These are phyloP conservation scores for Monochamus saltuarius DNA, from an alignment of 1,140 invertebrate species.

Conservation along the genomic window DNA sequence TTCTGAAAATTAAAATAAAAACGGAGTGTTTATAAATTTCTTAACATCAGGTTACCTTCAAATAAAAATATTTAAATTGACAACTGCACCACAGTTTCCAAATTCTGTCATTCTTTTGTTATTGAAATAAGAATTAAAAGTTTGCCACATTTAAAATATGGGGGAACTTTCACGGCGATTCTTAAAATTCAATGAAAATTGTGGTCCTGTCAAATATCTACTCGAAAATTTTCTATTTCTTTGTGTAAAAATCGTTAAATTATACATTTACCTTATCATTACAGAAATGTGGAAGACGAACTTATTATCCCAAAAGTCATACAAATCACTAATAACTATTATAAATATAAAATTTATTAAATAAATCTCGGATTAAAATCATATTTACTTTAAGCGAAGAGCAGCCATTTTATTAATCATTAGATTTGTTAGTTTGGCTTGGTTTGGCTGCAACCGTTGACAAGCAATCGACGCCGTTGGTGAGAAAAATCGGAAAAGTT, in stretches of 20 bases:
- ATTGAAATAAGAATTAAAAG: neutral
- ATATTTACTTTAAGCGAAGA: slow-evolving; percentile 27
- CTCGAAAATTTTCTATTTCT: slow-evolving; percentile 12
- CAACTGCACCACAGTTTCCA: neutral
- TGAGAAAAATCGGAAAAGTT: too few relatives aligned
- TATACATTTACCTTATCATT: slow-evolving; percentile 29
- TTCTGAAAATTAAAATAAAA: slow-evolving; percentile 4
- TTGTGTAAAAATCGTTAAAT: slow-evolving; percentile 16
- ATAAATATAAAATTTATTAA: slow-evolving; percentile 24
- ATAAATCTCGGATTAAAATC: slow-evolving; percentile 31
- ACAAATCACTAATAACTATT: slow-evolving; percentile 22
- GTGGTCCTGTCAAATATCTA: neutral
- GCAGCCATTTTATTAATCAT: slow-evolving; percentile 32
- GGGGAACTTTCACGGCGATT: neutral
- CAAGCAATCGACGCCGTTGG: too few relatives aligned
- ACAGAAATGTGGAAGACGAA: slow-evolving; percentile 24
- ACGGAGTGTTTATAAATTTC: neutral
- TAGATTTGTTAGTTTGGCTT: neutral
- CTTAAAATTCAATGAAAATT: neutral
- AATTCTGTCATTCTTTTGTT: neutral
- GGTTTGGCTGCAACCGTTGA: too few relatives aligned
- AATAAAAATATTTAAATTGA: neutral
- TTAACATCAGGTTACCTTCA: too few relatives aligned
- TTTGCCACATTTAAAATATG: neutral
- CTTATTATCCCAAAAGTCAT: slow-evolving; percentile 19